Evolutionary conservation across 2,888 invertebrate genomes (phyloP), one percentile per base, ranked within the genome.

Genomic region (Carabus problematicus): DNA sequence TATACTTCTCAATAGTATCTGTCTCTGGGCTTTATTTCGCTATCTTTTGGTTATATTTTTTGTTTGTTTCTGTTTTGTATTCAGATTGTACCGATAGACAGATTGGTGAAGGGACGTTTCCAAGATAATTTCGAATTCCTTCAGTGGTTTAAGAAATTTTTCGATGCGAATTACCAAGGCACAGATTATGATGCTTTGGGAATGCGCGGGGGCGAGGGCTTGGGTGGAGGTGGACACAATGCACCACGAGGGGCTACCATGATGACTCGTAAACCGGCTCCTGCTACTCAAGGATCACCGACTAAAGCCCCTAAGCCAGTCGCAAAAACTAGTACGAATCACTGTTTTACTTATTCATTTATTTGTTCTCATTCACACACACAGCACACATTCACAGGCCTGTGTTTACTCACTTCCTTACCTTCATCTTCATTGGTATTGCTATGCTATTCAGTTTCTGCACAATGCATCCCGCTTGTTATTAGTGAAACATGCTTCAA

Each of bases 121-220:
- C 98, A 98, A 89, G 98, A 98, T 88, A 98, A 98, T 88, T 98
- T 98, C 89, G 98, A 98, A 85, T 98, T 98, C 86, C 91, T 98
- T 78, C 98, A 98, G 87, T 98, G 98, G 98, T 98, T 98, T 89
- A 98, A 98, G 89, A 97, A 97, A 84, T 98, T 98, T 87, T 98
- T 97, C 86, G 98, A 98, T 85, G 97, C 97, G 78, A 99, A 99
- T 88, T 97, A 96, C 86, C 92, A 93, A 83, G 97, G 96, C 81
- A 87, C 89, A 79, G 95, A 95, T 74, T 98, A 98, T 84, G 95
- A 97, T 84, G 92, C 98, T 70, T 83, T 94, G 79, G 89, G 88
- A 74, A 92, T 92, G 79, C 88, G 98, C 76, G 93, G 91, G 78
- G 94, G 95, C 76, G 91, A 93, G 80, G 86, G 88, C 66, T 90